Base-by-base conservation (phyloP, 2,113 vertebrate species). In the Mohoua ochrocephala region DNA sequence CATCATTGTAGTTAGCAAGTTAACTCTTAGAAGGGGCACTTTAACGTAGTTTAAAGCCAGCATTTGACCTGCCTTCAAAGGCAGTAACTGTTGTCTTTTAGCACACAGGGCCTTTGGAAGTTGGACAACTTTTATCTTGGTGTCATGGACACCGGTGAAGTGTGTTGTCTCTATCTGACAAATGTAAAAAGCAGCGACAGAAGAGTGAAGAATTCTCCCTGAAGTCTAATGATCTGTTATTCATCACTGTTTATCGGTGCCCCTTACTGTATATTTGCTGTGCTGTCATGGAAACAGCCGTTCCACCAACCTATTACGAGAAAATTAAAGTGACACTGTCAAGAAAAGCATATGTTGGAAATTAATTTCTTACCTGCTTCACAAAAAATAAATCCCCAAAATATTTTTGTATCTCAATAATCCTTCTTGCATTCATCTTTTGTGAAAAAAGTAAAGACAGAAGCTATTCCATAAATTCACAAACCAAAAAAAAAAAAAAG, bases 221-320 rank as follows among this genome's bases (percentile, higher is more conserved):
- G 54, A 70, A 91, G 76, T 84, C 44, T 77, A 91, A 92, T 78
- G 75, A 88, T 87, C 68, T 42, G 80, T 67, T 90, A 80, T 84
- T 89, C 73, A 73, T 89, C 57, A 86, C 50, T 91, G 74, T 64
- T 89, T 89, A 80, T 70, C 73, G 89, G 12, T 80, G 30, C 9
- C 20, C 73, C 11, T 64, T 64, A 59, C 59, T 69, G 19, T 94
- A 56, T 73, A 64, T 92, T 84, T 96, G n/a, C 44, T 53, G 39
- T 41, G 70, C 89, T 90, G 86, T 93, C 85, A 77, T 91, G 87
- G 96, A 90, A 96, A 96, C 93, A 83, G 39, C 16, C 42, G 59
- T 87, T 87, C 74, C 73, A 50, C 22, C 35, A 85, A 84, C 50
- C 13, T 74, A 80, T 93, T 96, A 94, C 86, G 42, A 47, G 33